Evolutionary conservation across 2,888 invertebrate species (phyloP), one percentile per base, ranked within the genome.

Genomic region (Xanthorhoe designata): DNA sequence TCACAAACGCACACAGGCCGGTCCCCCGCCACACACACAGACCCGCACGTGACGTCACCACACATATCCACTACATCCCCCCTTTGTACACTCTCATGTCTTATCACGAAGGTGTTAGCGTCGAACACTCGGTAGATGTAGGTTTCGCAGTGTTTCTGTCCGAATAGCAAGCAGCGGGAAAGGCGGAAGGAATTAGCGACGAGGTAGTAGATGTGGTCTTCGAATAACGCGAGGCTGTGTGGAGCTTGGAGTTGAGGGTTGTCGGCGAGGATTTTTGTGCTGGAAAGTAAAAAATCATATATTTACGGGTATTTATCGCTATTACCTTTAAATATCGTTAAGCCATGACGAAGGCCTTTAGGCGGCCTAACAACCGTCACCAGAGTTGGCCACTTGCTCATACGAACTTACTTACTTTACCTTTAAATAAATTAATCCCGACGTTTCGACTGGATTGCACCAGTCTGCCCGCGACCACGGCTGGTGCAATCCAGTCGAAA

Each of bases 201-300:
- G 0, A 95, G 85, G 94, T 96, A 97, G 85, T 96, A 98, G 0
- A 98, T 88, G 71, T 96, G 92, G 83, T 97, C 96, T 81, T 97
- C 97, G 82, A 96, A 96, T 51, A 97, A 90, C 5, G 94, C 95
- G 19, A 98, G 83, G 0, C 95, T 95, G 51, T 95, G 94, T 0
- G 97, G 96, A 42, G 94, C 92, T 59, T 88, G 82, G 0, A 95
- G 82, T 0, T 94, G 84, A 0, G 88, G 83, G 24, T 91, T 87
- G 68, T 89, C 88, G 10, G 86, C 84, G 45, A 94, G 75, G 45
- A 95, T 79, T 0, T 86, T 84, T 71, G 82, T 88, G 19, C 94
- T 91, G 79, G 15, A 63, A 62, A 2, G 15, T 15, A 18, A 3
- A 32, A 32, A 7, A 32, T 4, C 7, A 1, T 32, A 32, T 32